Percentiles rank a stretch among this genome's conserved stretches.
phyloP scores from a whole-genome alignment of 2,113 vertebrate species.

The Pluvianellus socialis region DNA sequence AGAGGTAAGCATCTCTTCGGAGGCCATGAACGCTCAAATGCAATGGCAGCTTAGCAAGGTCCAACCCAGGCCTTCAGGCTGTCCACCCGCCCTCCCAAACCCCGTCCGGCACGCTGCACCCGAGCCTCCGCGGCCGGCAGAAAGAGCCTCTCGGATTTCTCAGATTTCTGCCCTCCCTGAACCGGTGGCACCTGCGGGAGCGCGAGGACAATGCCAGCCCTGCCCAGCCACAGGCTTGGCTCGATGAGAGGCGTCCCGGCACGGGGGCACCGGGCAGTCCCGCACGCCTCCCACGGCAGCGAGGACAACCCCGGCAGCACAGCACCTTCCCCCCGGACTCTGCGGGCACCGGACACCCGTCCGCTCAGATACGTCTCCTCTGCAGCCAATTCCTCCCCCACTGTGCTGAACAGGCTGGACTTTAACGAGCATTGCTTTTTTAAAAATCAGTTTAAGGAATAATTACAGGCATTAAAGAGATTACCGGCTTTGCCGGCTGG shows the following conservation, averaged over 20 bases:
- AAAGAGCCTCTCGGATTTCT: background rate
- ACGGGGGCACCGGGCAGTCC: background rate
- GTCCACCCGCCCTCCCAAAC: background rate
- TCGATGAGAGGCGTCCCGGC: background rate
- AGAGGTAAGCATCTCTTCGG: constrained; percentile 77
- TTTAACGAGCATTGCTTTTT: background rate
- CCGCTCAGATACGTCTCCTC: background rate
- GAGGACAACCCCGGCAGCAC: background rate
- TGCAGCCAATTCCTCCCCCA: background rate
- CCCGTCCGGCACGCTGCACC: background rate
- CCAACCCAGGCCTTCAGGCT: background rate
- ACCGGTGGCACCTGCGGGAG: rapidly evolving
- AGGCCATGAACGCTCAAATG: constrained; percentile 75
- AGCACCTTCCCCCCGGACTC: rapidly evolving
- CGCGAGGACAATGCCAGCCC: rapidly evolving
- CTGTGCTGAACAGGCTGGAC: background rate
- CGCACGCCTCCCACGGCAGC: rapidly evolving
- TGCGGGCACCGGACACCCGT: background rate
- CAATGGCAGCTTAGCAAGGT: constrained; percentile 76
- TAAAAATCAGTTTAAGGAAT: background rate
- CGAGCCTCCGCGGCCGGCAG: background rate
- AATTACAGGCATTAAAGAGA: background rate
- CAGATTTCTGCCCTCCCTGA: background rate
- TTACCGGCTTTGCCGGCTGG: background rate
- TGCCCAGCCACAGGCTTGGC: background rate